Percentiles rank a stretch among this genome's conserved stretches.
Evolutionary conservation across 2,797 vertebrate species (phyloP).

Genomic region (Poeciliopsis infans): DNA sequence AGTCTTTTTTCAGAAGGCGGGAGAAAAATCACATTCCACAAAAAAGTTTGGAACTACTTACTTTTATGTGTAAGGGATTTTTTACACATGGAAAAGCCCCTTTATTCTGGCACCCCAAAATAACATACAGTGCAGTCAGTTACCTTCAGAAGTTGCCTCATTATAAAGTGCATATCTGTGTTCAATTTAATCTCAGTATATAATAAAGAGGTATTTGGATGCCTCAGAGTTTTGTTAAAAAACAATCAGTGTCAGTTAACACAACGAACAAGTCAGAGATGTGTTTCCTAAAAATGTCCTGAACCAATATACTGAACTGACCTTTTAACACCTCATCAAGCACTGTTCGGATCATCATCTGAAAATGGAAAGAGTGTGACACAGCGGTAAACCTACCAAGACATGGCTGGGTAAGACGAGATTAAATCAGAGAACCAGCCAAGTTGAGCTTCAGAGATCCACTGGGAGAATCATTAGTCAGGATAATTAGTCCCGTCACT

Average conservation of each 20-base stretch:
- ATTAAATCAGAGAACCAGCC: neutral
- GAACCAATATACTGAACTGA: neutral
- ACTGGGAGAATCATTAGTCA: neutral
- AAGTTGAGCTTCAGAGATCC: neutral
- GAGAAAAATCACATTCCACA: neutral
- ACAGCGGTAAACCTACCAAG: neutral
- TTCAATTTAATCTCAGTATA: neutral
- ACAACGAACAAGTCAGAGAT: neutral
- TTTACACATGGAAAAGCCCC: neutral
- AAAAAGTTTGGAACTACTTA: too few species aligned
- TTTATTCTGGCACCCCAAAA: neutral
- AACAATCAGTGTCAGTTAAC: neutral
- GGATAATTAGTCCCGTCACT: neutral
- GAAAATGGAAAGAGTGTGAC: neutral
- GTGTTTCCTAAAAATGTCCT: neutral
- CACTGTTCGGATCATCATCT: neutral
- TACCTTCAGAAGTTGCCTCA: neutral
- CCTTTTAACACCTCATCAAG: neutral
- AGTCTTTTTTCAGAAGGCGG: neutral
- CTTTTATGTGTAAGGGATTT: too few species aligned
- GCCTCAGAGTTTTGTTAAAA: neutral
- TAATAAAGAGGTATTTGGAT: neutral
- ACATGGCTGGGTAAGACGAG: neutral
- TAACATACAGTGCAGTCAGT: neutral
- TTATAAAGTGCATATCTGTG: neutral